phyloP scores from a whole-genome alignment of 2,888 invertebrate genomes.

The Gastracanthus pulcherrimus region DNA sequence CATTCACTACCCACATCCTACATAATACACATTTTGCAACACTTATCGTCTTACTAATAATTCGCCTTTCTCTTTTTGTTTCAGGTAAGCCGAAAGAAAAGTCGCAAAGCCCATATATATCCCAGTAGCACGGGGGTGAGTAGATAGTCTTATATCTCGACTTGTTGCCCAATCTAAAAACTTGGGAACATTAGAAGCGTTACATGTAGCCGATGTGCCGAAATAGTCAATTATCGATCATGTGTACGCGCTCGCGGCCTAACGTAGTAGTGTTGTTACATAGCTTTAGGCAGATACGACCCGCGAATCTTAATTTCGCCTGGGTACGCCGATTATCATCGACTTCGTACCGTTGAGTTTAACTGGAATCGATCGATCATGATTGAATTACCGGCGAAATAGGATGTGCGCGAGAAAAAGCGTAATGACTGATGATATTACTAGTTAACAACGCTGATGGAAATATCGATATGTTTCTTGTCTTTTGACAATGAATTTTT shows the following conservation, averaged over 20 bases:
- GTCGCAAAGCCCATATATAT: not conserved
- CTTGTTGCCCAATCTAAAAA: not conserved
- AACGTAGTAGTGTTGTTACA: not conserved
- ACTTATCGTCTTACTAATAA: conserved; percentile 19
- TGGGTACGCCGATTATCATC: conserved; percentile 29
- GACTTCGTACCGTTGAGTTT: not conserved
- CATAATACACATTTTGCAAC: not conserved
- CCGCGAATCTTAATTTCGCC: conserved; percentile 37
- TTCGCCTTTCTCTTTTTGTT: conserved; percentile 56
- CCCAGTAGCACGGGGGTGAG: conserved; percentile 23
- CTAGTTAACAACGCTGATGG: not conserved
- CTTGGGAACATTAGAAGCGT: not conserved
- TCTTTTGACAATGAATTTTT: not conserved
- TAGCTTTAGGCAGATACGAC: not conserved
- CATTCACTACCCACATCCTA: not conserved
- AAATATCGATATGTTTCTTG: not conserved
- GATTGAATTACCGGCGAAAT: not conserved
- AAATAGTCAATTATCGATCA: conserved; percentile 30
- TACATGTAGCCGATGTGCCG: not conserved
- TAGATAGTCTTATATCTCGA: not conserved
- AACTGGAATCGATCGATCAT: conserved; percentile 25
- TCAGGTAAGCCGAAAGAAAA: conserved; percentile 60
- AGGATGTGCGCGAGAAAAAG: not conserved
- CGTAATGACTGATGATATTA: not conserved
- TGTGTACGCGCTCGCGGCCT: not conserved